These are phyloP conservation scores for Chalcosyrphus nemorum DNA, from an alignment of 2,888 invertebrate species.

Conservation along the genomic window DNA sequence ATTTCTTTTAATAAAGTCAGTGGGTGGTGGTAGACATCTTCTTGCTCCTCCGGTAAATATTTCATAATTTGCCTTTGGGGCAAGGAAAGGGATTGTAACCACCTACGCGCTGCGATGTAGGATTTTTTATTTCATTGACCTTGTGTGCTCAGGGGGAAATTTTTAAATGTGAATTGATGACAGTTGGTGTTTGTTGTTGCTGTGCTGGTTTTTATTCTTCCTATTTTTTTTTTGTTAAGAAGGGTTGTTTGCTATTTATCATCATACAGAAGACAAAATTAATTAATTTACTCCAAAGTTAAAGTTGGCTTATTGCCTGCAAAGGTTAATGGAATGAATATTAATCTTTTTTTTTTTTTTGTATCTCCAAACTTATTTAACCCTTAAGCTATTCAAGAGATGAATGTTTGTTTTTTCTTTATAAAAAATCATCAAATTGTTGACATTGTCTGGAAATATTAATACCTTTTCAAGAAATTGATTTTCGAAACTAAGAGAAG, in stretches of 20 bases:
- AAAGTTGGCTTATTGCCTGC: neutral
- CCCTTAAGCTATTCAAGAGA: no score
- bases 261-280: neutral
- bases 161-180: neutral
- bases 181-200: neutral
- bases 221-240: neutral
- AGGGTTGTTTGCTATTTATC: neutral
- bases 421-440: no score
- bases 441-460: no score
- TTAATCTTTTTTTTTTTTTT: neutral
- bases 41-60: neutral
- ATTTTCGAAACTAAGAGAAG: no score
- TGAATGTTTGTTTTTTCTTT: no score
- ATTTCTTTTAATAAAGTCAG: neutral
- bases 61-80: neutral
- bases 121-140: neutral
- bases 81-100: neutral
- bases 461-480: no score
- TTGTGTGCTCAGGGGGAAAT: neutral
- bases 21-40: neutral
- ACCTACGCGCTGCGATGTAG: neutral
- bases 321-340: neutral
- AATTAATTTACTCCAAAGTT: neutral
- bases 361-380: no score
- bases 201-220: neutral